Evolutionary conservation across 1,140 invertebrate species (phyloP).

Genomic region (Drosophila equinoxialis): DNA sequence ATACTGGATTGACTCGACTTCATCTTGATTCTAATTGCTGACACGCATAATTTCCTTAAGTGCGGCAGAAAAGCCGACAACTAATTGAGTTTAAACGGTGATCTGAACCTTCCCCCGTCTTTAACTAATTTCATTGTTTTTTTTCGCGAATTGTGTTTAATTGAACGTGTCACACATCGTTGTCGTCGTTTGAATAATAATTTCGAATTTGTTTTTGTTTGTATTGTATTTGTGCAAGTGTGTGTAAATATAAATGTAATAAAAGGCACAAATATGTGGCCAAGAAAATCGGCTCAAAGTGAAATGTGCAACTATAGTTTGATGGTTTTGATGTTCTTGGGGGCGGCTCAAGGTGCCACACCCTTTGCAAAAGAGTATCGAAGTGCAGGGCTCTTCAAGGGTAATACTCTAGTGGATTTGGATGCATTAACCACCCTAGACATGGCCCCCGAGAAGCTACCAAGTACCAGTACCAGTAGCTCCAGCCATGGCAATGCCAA

Average conservation of each 20-base stretch:
- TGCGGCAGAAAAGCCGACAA: constrained; percentile 44
- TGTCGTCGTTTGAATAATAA: constrained; percentile 49
- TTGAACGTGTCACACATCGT: constrained; percentile 65
- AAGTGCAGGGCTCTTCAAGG: constrained; percentile 59
- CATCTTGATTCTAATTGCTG: constrained; percentile 57
- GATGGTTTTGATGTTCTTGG: constrained; percentile 40
- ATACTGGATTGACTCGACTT: constrained; percentile 30
- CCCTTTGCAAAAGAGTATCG: constrained; percentile 74
- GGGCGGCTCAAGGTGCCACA: constrained; percentile 53
- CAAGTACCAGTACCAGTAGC: constrained; percentile 30
- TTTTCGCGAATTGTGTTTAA: constrained; percentile 45
- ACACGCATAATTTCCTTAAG: constrained; percentile 64
- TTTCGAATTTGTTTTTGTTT: constrained; percentile 21
- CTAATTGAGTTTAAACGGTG: constrained; percentile 62
- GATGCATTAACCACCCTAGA: constrained; percentile 64
- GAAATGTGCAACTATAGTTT: constrained; percentile 47
- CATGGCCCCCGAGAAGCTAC: constrained; percentile 54
- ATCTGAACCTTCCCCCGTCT: constrained; percentile 32
- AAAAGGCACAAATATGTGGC: constrained; percentile 38
- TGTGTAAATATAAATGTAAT: constrained; percentile 30
- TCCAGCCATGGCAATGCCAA: constrained; percentile 20
- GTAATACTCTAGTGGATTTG: constrained; percentile 62
- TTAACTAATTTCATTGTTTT: constrained; percentile 61
- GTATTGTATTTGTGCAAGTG: constrained; percentile 41
- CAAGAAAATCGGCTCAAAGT: constrained; percentile 49